Evolutionary conservation across 92 coral and sea anemone genomes (phyloP).

Genomic region (Heliopora coerulea): DNA sequence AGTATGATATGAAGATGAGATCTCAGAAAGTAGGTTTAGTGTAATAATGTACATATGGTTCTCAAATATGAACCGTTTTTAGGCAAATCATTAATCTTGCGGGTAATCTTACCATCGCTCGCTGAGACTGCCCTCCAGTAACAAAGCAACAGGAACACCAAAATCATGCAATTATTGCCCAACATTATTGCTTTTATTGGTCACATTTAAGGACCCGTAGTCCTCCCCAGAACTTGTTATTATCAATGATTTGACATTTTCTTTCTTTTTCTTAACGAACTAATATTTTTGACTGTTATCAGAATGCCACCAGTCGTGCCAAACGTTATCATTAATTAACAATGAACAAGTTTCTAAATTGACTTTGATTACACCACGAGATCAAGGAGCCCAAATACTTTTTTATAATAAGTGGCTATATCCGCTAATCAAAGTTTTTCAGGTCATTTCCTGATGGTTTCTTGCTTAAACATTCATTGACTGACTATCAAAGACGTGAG

Average conservation of each 20-base stretch:
- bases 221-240: neutral
- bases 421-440: too few species aligned
- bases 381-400: too few species aligned
- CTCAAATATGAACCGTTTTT: too few species aligned
- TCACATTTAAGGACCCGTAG: neutral
- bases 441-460: too few species aligned
- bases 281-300: neutral
- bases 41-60: too few species aligned
- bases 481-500: too few species aligned
- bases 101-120: slow-evolving; percentile 6
- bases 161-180: neutral
- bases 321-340: slow-evolving; percentile 12
- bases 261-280: neutral
- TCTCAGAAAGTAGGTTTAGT: too few species aligned
- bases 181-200: neutral
- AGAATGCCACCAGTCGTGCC: slow-evolving; percentile 12
- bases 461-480: too few species aligned
- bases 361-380: neutral
- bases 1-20: too few species aligned
- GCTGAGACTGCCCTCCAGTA: neutral
- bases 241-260: slow-evolving; percentile 12
- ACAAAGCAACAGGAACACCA: neutral
- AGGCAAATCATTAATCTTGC: too few species aligned
- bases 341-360: slow-evolving; percentile 18
- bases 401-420: too few species aligned